Base-by-base conservation (phyloP, 2,888 invertebrate genomes). In the Keiferia lycopersicella region DNA sequence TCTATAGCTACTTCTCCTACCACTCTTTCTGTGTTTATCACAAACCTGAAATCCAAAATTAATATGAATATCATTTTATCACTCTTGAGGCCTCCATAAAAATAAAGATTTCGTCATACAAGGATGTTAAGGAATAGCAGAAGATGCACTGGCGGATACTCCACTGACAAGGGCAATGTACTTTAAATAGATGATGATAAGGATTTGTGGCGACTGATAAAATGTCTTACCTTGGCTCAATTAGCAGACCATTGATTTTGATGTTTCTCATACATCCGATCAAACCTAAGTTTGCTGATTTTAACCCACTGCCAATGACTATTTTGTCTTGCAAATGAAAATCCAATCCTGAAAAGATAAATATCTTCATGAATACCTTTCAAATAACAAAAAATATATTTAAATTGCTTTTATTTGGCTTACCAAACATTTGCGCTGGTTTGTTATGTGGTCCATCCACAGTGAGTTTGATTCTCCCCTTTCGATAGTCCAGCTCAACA, bases 261-360 rank as follows among this genome's bases (percentile, higher is more conserved):
- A 98, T 95, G 77, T 97, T 96, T 69, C 97, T 93, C 94, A 98
- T 96, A 80, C 98, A 98, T 30, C 98, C 98, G 61, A 98, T 96
- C 63, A 98, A 92, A 4, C 98, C 97, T 79, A 93, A 86, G 73
- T 95, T 95, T 14, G 93, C 93, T 38, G 93, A 94, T 82, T 95
- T 94, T 18, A 95, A 92, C 56, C 97, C 96, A 76, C 96, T 96
- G 64, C 96, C 97, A 70, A 96, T 95, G 65, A 95, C 94, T 67
- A 96, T 94, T 81, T 94, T 94, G 78, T 95, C 94, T 73, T 94
- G 94, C 14, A 95, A 87, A 75, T 94, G 93, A 73, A 95, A 95
- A 70, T 94, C 93, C 78, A 95, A 82, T 48, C 91, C 92, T 92
- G 75, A 62, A 72, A 71, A 8, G 50, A n/a, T 50, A 10, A 50